Evolutionary conservation across 2,888 invertebrate genomes (phyloP), one percentile per base, ranked within the genome.

Genomic region (Lomographa bimaculata): DNA sequence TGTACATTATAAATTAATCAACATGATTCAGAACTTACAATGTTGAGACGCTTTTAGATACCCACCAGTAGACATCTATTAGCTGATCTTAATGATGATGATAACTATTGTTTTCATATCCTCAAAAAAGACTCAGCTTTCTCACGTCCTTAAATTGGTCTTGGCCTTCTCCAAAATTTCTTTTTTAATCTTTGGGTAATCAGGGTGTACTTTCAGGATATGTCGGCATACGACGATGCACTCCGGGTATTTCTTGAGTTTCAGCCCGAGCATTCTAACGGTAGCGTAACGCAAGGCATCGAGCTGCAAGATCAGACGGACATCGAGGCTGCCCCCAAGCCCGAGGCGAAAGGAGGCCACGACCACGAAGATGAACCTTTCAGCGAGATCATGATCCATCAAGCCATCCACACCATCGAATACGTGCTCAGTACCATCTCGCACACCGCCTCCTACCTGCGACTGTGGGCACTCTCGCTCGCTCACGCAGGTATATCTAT

Each of bases 341-440:
- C 53, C 60, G 53, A 54, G 12, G 44, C 60, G 0, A 51, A 57
- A 25, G 41, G 55, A 3, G 33, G 56, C 26, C 57, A 39, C 17
- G 77, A 75, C 28, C 90, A 82, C 59, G 90, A 90, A 0, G 91
- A 92, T 0, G 95, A 93, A 56, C 91, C 94, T 1, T 94, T 97
- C 81, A 92, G 95, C 51, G 98, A 98, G 72, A 85, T 97, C 57
- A 95, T 97, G 91, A 97, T 98, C 63, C 95, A 97, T 76, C 98
- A 98, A 72, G 94, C 93, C 7, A 98, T 98, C 62, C 98, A 98
- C 81, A 98, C 98, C 1, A 98, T 98, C 46, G 98, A 98, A 87
- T 99, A 97, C 69, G 97, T 97, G 50, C 92, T 98, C 49, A 97
- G 98, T 64, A 98, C 98, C 42, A 94, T 99, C 54, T 98, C 98